Evolutionary conservation across 1,140 invertebrate species (phyloP).

Genomic region (Heliconius melpomene): DNA sequence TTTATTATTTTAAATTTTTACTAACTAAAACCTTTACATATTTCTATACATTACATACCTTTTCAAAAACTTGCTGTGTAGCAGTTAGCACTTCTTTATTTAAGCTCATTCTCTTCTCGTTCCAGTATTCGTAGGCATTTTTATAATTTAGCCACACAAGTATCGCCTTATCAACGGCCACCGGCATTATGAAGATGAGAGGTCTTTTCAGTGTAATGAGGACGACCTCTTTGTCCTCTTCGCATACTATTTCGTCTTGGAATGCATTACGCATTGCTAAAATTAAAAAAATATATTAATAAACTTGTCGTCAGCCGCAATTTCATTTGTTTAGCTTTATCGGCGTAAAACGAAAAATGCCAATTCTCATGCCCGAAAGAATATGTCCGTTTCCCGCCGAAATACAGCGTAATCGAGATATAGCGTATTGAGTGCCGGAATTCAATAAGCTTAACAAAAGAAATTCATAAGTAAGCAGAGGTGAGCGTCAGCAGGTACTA

Average conservation of each 20-base stretch:
- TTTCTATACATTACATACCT: constrained; percentile 45
- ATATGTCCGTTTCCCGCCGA: too few relatives aligned
- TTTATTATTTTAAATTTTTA: too few relatives aligned
- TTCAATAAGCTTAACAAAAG: too few relatives aligned
- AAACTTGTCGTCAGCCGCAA: too few relatives aligned
- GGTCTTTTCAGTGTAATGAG: constrained; percentile 95
- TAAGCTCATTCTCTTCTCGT: constrained; percentile 94
- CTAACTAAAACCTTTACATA: too few relatives aligned
- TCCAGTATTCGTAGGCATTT: constrained; percentile 99
- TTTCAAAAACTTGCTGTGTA: constrained; percentile 87
- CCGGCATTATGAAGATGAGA: constrained; percentile 96
- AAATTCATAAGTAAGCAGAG: too few relatives aligned
- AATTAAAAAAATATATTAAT: neutral
- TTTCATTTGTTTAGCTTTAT: too few relatives aligned
- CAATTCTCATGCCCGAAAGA: too few relatives aligned
- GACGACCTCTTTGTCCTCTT: constrained; percentile 96
- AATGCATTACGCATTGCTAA: constrained; percentile 88
- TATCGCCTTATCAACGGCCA: constrained; percentile 97
- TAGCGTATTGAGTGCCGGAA: too few relatives aligned
- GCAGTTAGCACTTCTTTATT: constrained; percentile 93
- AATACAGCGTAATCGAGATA: too few relatives aligned
- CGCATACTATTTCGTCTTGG: constrained; percentile 94
- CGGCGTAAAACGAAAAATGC: too few relatives aligned
- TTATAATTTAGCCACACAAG: constrained; percentile 99
- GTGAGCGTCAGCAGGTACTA: too few relatives aligned